Base-by-base conservation (phyloP, 2,888 invertebrate genomes). In the Spodoptera littoralis region DNA sequence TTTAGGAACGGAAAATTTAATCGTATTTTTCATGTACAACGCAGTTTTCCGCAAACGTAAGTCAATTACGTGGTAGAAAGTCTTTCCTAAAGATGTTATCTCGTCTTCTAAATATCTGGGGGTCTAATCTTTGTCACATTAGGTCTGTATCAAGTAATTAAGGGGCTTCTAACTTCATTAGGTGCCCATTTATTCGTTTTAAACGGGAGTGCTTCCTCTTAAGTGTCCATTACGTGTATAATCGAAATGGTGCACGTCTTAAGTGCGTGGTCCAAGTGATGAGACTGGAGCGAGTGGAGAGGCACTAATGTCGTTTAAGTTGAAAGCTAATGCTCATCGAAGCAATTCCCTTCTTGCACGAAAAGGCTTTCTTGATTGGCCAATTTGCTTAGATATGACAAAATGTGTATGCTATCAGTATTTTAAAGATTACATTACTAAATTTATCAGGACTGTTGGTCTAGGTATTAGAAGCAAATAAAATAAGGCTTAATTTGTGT, bases 171-270 rank as follows among this genome's bases (percentile, higher is more conserved):
- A 82, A 84, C 80, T 84, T 83, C 85, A 82, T 87, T 84, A 87
- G 85, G 84, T 86, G 85, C 84, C 81, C 84, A 85, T 87, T 88
- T 86, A 88, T 86, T 81, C 84, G 75, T 79, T 83, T 80, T 74
- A 82, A 86, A 86, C 78, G 85, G 79, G 83, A 79, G 80, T 80
- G 80, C 79, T 77, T 77, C 77, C 71, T 66, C 77, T 82, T 80
- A 82, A 85, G 82, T 81, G 84, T 74, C 84, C 81, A 84, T 88
- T 88, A 84, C 68, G 76, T 67, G 73, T 80, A 83, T 86, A 86
- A 87, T 82, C 84, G 80, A 77, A 82, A 79, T 71, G 77, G 75
- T 78, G 77, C 79, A 80, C 70, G 71, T 77, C 71, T 73, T 76
- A 69, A 71, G 65, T 65, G 59, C 8, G 46, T 49, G 68, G 60